phyloP scores from a whole-genome alignment of 1,140 invertebrate genomes.

The Heliconius eleuchia region DNA sequence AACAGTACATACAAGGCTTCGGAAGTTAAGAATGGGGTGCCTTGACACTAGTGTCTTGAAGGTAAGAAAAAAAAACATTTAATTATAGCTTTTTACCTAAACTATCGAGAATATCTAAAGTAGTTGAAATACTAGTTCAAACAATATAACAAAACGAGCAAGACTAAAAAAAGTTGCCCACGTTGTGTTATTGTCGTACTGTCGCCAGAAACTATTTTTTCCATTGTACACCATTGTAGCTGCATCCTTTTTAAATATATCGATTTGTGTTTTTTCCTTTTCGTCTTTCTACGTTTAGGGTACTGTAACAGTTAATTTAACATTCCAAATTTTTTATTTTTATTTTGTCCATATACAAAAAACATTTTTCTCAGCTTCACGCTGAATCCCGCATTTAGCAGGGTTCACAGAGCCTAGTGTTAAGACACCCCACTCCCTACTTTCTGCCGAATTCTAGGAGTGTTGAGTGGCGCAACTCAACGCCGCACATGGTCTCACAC shows the following conservation, averaged over 20 bases:
- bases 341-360: too few species aligned
- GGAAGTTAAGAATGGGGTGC: too few species aligned
- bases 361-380: neutral
- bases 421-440: too few species aligned
- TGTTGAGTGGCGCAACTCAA: too few species aligned
- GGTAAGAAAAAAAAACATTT: neutral
- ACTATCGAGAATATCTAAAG: neutral
- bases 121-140: conserved; percentile 7
- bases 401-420: too few species aligned
- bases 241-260: conserved; percentile 67
- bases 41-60: neutral
- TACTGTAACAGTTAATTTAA: conserved; percentile 34
- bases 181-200: conserved; percentile 50
- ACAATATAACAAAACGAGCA: conserved; percentile 21
- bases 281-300: conserved; percentile 43
- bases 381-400: too few species aligned
- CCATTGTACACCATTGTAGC: conserved; percentile 67
- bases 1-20: too few species aligned
- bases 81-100: neutral
- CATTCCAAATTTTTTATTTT: too few species aligned
- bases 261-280: conserved; percentile 52
- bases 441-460: too few species aligned
- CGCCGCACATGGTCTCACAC: too few species aligned
- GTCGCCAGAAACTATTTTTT: conserved; percentile 65
- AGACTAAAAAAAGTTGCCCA: conserved; percentile 36